Evolutionary conservation across 2,888 invertebrate genomes (phyloP).

Genomic region (Athrips mouffetella): DNA sequence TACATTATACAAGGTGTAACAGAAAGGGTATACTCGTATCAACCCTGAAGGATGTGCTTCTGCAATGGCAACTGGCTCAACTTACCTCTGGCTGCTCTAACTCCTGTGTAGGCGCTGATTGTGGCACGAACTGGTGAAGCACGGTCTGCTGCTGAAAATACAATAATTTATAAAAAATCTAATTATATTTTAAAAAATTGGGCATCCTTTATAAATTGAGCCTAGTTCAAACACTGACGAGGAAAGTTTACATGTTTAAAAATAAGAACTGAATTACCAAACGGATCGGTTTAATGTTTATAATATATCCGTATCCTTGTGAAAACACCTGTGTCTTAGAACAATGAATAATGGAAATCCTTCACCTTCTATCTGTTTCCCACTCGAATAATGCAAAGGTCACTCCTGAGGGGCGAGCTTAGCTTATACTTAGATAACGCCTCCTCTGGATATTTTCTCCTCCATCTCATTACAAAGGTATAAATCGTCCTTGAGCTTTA

Average conservation of each 20-base stretch:
- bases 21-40: too few relatives aligned
- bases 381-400: conserved; percentile 6
- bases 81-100: conserved; percentile 69
- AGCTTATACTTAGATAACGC: conserved; percentile 1
- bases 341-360: conserved; percentile 14
- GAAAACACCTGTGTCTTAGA: conserved; percentile 1
- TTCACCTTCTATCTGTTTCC: conserved; percentile 10
- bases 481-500: not conserved
- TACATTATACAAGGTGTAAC: too few relatives aligned
- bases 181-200: not conserved
- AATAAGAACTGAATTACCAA: too few relatives aligned
- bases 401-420: not conserved
- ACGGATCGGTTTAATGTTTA: not conserved
- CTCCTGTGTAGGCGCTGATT: conserved; percentile 69
- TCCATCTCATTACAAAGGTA: not conserved
- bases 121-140: conserved; percentile 69
- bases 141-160: conserved; percentile 57
- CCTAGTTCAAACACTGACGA: too few relatives aligned
- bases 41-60: too few relatives aligned
- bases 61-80: too few relatives aligned
- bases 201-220: too few relatives aligned
- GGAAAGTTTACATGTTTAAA: too few relatives aligned
- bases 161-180: conserved; percentile 14
- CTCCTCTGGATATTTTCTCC: not conserved
- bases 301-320: not conserved